These are phyloP conservation scores for Hyles lineata DNA, from an alignment of 2,888 invertebrate species.

Conservation along the genomic window DNA sequence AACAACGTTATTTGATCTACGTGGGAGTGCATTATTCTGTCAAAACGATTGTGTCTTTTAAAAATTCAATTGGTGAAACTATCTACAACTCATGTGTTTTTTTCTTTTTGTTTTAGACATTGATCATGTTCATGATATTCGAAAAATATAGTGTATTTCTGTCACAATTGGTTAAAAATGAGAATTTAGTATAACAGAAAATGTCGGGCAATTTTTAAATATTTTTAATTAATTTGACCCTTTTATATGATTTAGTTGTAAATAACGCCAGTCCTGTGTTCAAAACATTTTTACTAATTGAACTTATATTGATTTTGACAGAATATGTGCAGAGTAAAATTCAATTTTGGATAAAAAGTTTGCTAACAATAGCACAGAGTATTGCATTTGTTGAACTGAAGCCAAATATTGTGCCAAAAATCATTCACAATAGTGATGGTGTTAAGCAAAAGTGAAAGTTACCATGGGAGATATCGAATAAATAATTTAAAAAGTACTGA, in stretches of 20 bases:
- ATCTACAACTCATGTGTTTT: too few species aligned
- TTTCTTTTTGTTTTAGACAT: too few species aligned
- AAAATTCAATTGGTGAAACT: too few species aligned
- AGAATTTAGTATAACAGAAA: too few species aligned
- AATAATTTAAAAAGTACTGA: constrained; percentile 44
- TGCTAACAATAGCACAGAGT: constrained; percentile 4
- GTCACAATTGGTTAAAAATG: too few species aligned
- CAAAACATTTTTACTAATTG: not conserved
- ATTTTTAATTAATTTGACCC: too few species aligned
- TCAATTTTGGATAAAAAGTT: constrained; percentile 1
- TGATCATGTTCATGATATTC: too few species aligned
- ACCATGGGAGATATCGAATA: constrained; percentile 69
- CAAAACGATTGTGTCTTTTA: not conserved
- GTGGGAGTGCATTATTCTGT: not conserved
- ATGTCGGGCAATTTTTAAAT: too few species aligned
- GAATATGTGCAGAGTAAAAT: constrained; percentile 6
- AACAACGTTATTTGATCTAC: not conserved
- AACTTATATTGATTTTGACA: not conserved
- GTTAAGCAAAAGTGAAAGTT: constrained; percentile 54
- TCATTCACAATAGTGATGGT: constrained; percentile 49
- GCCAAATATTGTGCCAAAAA: constrained; percentile 80
- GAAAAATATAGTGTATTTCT: too few species aligned
- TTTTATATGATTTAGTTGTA: not conserved
- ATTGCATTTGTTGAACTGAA: constrained; percentile 48
- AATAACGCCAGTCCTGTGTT: not conserved